These are phyloP conservation scores for Nipponia nippon DNA, from an alignment of 2,113 vertebrate genomes.

Conservation along the genomic window DNA sequence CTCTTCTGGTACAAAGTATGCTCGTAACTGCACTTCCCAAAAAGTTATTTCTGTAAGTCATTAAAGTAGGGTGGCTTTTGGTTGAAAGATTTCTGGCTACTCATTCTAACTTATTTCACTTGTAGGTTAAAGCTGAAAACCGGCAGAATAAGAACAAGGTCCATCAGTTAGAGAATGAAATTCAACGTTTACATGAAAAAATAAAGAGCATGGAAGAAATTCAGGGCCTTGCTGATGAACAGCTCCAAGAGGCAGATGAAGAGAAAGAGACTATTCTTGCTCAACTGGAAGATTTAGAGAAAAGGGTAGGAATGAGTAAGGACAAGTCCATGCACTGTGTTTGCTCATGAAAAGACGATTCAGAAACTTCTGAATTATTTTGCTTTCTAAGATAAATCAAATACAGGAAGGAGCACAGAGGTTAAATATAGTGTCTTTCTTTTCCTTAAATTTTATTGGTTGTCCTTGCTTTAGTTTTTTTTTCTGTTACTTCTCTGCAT, in stretches of 20 bases:
- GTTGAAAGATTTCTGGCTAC: not conserved
- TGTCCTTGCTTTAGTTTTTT: not conserved
- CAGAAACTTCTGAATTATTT: not conserved
- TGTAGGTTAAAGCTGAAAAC: conserved; percentile 75
- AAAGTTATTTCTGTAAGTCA: not conserved
- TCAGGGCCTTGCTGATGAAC: conserved; percentile 77
- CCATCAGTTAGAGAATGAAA: conserved; percentile 74
- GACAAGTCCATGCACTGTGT: not conserved
- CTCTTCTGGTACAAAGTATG: not conserved
- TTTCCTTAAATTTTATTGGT: not conserved
- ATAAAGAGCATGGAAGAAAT: conserved; percentile 79
- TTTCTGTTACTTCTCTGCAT: not conserved
- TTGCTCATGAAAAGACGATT: not conserved
- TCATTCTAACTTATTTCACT: not conserved
- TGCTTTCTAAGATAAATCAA: not conserved
- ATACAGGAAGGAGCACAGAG: not conserved
- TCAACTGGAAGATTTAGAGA: conserved; percentile 78
- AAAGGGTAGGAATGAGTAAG: conserved; percentile 66
- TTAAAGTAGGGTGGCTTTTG: not conserved
- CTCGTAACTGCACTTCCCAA: not conserved
- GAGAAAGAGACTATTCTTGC: conserved; percentile 78
- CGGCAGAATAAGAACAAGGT: conserved; percentile 67
- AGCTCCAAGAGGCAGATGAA: conserved; percentile 81
- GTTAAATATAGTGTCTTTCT: not conserved
- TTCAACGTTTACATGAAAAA: conserved; percentile 71